A percentile compares a stretch with the other conserved stretches of the same genome.
phyloP scores from a whole-genome alignment of 2,797 vertebrate species.

The Sebastes itinus region DNA sequence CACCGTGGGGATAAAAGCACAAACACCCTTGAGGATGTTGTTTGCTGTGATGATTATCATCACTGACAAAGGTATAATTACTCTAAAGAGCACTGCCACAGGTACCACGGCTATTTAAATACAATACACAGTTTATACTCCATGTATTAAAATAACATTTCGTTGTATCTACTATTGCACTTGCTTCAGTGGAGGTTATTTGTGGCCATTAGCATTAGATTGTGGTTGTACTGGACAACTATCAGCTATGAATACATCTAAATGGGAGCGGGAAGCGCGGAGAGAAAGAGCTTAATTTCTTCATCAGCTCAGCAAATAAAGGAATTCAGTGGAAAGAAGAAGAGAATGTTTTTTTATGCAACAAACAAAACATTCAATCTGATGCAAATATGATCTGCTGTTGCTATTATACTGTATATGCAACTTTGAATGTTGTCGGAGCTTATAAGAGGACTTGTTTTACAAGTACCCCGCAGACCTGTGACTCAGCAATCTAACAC shows the following conservation, averaged over 20 bases:
- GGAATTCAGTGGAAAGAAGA: neutral
- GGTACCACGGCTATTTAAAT: neutral
- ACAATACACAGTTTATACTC: neutral
- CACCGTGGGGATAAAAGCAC: constrained; percentile 8
- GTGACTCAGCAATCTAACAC: neutral
- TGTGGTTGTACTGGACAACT: neutral
- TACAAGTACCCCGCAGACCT: neutral
- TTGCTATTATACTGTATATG: neutral
- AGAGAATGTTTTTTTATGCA: neutral
- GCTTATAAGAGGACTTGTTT: constrained; percentile 1
- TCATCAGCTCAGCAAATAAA: constrained; percentile 18
- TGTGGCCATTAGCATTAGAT: neutral
- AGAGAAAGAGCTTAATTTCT: neutral
- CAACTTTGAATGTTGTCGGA: neutral
- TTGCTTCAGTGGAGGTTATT: neutral
- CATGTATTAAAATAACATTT: constrained; percentile 8
- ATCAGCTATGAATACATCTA: neutral
- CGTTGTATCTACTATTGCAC: neutral
- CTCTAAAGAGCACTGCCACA: constrained; percentile 10
- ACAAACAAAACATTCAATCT: constrained; percentile 22
- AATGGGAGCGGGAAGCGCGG: neutral
- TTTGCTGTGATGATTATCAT: constrained; percentile 32
- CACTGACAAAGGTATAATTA: constrained; percentile 29
- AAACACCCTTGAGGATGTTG: constrained; percentile 1
- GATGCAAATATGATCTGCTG: constrained; percentile 24